Base-by-base conservation (phyloP, 2,797 vertebrate species). In the Chromis chromis region DNA sequence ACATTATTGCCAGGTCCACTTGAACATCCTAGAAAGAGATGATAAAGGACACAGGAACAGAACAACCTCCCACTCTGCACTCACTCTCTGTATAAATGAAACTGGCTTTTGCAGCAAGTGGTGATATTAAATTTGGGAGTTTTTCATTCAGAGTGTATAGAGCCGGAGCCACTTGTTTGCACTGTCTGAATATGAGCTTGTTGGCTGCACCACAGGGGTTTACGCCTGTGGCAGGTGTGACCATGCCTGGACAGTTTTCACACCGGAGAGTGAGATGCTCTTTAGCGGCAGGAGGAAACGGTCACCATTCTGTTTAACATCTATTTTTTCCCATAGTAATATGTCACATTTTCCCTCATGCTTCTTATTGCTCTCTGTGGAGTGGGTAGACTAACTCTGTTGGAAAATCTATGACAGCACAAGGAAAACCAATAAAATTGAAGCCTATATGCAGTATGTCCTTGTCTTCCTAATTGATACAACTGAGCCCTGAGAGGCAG, bases 221-320 rank as follows among this genome's bases (percentile, higher is more conserved):
- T 65, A 16, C 0, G 2, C 54, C 61, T 65, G 31, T 52, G 48
- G 73, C 59, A 78, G 61, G 58, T 64, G 65, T 69, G 70, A 79
- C 64, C 8, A 13, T 33, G 49, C 22, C 53, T 36, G 3, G 14
- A 33, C 17, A 53, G 22, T 50, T 66, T 44, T 81, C 28, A 55
- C 69, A 48, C 16, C 27, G 21, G 50, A 40, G 42, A 63, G 39
- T 0, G 9, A 66, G 66, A 58, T 61, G 17, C 44, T 64, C 53
- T 74, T 70, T 19, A 74, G 42, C 2, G 1, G 16, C 22, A 31
- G 53, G 25, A 70, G 42, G 5, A 62, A 31, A 67, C 59, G 55
- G 55, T 64, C 63, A 61, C 22, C 42, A 4, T 24, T 58, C 12
- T 54, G 31, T 52, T 70, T 63, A 44, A 59, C 46, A 59, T 64